Evolutionary conservation across 1,140 invertebrate species (phyloP).

Genomic region (Drosophila novamexicana): DNA sequence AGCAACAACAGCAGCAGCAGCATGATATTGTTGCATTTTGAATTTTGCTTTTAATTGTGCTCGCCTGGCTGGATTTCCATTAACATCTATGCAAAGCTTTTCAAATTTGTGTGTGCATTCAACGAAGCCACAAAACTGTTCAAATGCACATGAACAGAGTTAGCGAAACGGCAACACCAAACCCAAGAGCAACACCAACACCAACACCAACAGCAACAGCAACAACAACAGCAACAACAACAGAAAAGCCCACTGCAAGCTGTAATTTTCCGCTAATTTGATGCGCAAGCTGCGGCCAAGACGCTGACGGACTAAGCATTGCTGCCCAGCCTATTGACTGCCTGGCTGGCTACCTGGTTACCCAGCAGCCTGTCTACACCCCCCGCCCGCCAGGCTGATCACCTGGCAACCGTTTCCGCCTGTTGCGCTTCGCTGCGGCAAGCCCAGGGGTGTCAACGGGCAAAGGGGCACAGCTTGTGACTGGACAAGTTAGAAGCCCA

Average conservation of each 20-base stretch:
- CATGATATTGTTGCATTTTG: slow-evolving; percentile 31
- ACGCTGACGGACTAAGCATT: slow-evolving; percentile 20
- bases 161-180: slow-evolving; percentile 32
- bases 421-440: slow-evolving; percentile 61
- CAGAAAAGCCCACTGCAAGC: slow-evolving; percentile 31
- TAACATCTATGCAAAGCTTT: slow-evolving; percentile 46
- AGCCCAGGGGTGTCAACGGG: slow-evolving; percentile 6
- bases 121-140: slow-evolving; percentile 47
- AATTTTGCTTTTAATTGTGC: slow-evolving; percentile 49
- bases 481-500: slow-evolving; percentile 18
- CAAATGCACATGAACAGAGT: slow-evolving; percentile 44
- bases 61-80: slow-evolving; percentile 28
- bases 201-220: slow-evolving; percentile 25
- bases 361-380: not conserved
- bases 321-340: slow-evolving; percentile 3
- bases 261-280: slow-evolving; percentile 81
- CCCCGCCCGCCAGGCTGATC: slow-evolving; percentile 25
- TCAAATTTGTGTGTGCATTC: slow-evolving; percentile 68
- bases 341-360: slow-evolving; percentile 13
- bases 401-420: slow-evolving; percentile 63
- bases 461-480: not conserved
- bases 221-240: slow-evolving; percentile 26
- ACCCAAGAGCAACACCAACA: slow-evolving; percentile 28
- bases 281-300: slow-evolving; percentile 41
- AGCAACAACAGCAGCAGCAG: not conserved